A percentile compares a stretch with the other conserved stretches of the same genome.
Conservation (phyloP, 2,888 invertebrate genomes). For the Apotomis turbidana region DNA sequence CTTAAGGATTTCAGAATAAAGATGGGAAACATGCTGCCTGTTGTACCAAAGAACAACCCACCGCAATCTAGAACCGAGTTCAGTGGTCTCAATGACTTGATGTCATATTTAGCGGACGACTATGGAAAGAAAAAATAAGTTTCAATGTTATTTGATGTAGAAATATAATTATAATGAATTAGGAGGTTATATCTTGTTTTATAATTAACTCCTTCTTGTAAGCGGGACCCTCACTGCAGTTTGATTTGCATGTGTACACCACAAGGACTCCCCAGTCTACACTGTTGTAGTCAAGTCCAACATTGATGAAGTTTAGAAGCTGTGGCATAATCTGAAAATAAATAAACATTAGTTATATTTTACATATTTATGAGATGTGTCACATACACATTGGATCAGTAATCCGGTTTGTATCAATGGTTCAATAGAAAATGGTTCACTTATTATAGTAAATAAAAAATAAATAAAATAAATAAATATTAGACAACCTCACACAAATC, state of each 20-base stretch:
- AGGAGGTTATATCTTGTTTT: constrained; percentile 90
- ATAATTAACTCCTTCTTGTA: constrained; percentile 92
- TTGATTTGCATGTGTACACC: constrained; percentile 92
- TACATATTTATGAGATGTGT: too few species aligned
- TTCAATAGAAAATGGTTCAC: too few species aligned
- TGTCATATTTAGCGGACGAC: constrained; percentile 89
- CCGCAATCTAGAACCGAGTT: constrained; percentile 94
- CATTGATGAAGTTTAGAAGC: constrained; percentile 87
- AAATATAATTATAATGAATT: constrained; percentile 45
- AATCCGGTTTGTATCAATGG: too few species aligned
- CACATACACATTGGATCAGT: too few species aligned
- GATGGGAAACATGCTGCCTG: constrained; percentile 90
- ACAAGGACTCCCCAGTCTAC: constrained; percentile 96
- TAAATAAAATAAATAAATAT: too few species aligned
- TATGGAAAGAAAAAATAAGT: constrained; percentile 68
- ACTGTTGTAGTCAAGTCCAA: constrained; percentile 83
- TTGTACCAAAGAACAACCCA: constrained; percentile 89
- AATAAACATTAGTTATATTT: constrained; percentile 10
- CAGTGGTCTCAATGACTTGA: constrained; percentile 91
- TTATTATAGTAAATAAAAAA: too few species aligned
- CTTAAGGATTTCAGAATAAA: constrained; percentile 92
- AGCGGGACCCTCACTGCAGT: constrained; percentile 86
- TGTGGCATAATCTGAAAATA: constrained; percentile 90
- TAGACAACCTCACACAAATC: too few species aligned
- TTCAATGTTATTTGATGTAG: constrained; percentile 34